Evolutionary conservation across 2,888 invertebrate species (phyloP).

Genomic region (Helicoverpa assulta): DNA sequence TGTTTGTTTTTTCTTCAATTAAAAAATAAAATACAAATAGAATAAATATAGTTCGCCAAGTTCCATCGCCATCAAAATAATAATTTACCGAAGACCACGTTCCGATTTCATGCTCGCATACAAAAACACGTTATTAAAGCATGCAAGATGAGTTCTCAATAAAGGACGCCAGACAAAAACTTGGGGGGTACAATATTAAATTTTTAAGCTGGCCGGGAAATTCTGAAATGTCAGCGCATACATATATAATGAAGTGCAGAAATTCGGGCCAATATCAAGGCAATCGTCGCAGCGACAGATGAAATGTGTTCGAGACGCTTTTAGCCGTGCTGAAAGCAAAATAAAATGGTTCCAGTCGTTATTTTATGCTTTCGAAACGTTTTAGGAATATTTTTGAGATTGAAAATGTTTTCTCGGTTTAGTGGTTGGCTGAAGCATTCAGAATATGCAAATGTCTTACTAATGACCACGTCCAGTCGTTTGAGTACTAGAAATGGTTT

Average conservation of each 20-base stretch:
- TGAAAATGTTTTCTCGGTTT: slow-evolving; percentile 3
- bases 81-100: slow-evolving; percentile 8
- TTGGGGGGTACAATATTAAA: slow-evolving; percentile 60
- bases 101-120: slow-evolving; percentile 16
- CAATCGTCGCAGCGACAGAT: slow-evolving; percentile 36
- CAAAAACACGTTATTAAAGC: slow-evolving; percentile 57
- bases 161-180: slow-evolving; percentile 53
- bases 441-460: slow-evolving; percentile 7
- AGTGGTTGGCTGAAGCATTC: not conserved
- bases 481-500: no score
- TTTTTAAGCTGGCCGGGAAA: slow-evolving; percentile 59
- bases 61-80: not conserved
- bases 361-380: slow-evolving; percentile 30
- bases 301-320: slow-evolving; percentile 50
- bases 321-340: slow-evolving; percentile 32
- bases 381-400: slow-evolving; percentile 28
- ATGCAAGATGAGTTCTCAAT: slow-evolving; percentile 60
- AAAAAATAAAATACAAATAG: not conserved
- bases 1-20: no score
- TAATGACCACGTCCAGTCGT: not conserved
- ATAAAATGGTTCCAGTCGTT: slow-evolving; percentile 20
- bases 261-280: slow-evolving; percentile 57
- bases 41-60: not conserved
- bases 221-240: slow-evolving; percentile 53
- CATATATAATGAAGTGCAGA: slow-evolving; percentile 69